Base-by-base conservation (phyloP, 1,140 invertebrate genomes). In the Drosophila pandora region DNA sequence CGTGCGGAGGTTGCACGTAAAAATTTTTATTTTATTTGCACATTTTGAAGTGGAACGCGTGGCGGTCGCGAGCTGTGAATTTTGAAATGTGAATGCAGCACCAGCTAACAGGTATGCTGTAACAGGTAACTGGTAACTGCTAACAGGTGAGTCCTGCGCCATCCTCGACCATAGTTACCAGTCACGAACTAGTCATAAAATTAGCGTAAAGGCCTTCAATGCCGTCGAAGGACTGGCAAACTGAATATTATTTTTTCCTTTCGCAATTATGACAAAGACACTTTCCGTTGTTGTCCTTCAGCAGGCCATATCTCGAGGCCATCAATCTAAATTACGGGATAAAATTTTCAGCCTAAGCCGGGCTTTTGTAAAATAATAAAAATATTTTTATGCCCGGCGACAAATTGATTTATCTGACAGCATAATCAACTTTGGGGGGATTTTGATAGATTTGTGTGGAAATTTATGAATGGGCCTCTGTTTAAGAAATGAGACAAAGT, bases 131-230 rank as follows among this genome's bases (percentile, higher is more conserved):
- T 62, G 75, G 58, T 73, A 49, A n/a, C 12, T 41, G 61, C 61
- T 55, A 69, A 68, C 65, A 69, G 65, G 65, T 68, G 63, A 56
- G 49, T 69, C 63, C 65, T 68, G 23, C 21, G 22, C 58, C 12
- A 13, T 9, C 21, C 21, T 30, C 3, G 12, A 12, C 43, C 49
- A 69, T 68, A 69, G 62, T 68, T 69, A 69, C 17, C 34, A 58
- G 83, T 82, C 82, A 85, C 83, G 78, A 85, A 82, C 83, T 82
- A 65, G 58, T 39, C 82, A 58, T 87, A 87, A 85, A 85, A 68
- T 82, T 65, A 67, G 69, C 50, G 47, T 37, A 65, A 32, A 63
- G 50, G 48, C 63, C 59, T 67, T 65, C 28, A 53, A 60, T 45
- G 12, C 22, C 13, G 12, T 30, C 30, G 34, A 56, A 56, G 53